Percentiles rank a stretch among this genome's conserved stretches.
Conservation (phyloP, 2,888 invertebrate species). For the Polyommatus icarus region DNA sequence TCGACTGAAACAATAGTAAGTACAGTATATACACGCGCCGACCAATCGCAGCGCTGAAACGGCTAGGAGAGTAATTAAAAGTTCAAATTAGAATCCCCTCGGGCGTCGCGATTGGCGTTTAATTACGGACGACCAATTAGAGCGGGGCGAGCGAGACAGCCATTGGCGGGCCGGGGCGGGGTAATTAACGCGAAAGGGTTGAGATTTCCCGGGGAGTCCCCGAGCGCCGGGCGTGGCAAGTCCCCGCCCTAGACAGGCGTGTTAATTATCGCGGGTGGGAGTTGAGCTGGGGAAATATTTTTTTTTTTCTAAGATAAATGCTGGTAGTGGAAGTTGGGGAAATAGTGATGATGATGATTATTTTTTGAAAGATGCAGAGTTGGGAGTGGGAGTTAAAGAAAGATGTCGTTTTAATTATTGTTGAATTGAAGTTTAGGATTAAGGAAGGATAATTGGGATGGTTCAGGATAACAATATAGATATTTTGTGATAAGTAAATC, state of each 20-base stretch:
- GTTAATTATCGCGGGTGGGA: slow-evolving; percentile 60
- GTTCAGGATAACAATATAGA: too few relatives aligned
- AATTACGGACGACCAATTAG: slow-evolving; percentile 78
- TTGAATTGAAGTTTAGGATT: too few relatives aligned
- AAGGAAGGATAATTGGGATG: too few relatives aligned
- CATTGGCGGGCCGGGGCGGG: slow-evolving; percentile 76
- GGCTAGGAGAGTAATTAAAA: slow-evolving; percentile 68
- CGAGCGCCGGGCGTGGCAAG: not conserved
- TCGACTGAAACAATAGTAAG: slow-evolving; percentile 65
- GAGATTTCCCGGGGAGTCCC: slow-evolving; percentile 71
- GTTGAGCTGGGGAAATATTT: not conserved
- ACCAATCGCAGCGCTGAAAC: slow-evolving; percentile 61
- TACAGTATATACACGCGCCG: slow-evolving; percentile 60
- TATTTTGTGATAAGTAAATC: too few relatives aligned
- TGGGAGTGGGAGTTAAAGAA: too few relatives aligned
- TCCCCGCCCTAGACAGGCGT: slow-evolving; percentile 46
- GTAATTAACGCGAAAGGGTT: slow-evolving; percentile 80
- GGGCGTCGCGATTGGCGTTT: slow-evolving; percentile 71
- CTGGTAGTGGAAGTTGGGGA: too few relatives aligned
- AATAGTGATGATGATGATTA: too few relatives aligned
- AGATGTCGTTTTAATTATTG: too few relatives aligned
- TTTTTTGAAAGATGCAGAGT: too few relatives aligned
- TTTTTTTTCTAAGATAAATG: not conserved
- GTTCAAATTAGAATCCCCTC: slow-evolving; percentile 76
- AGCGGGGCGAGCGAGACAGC: slow-evolving; percentile 57